Percentiles rank a stretch among this genome's conserved stretches.
Evolutionary conservation across 2,113 vertebrate genomes (phyloP).

Genomic region (Eonycteris spelaea): DNA sequence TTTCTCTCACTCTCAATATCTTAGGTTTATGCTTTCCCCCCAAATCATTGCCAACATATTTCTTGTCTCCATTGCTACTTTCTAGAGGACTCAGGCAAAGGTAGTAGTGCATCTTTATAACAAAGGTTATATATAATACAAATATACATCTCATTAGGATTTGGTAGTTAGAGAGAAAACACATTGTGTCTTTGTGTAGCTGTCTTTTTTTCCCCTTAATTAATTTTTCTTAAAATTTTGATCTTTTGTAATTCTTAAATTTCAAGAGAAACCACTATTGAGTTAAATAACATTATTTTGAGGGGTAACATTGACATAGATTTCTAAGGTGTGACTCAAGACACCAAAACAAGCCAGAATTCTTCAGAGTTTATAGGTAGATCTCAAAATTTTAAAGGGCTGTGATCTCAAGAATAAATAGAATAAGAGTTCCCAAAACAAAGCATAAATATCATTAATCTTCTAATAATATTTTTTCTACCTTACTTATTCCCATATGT

Average conservation of each 20-base stretch:
- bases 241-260: background rate
- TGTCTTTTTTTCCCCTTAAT: background rate
- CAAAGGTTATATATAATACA: background rate
- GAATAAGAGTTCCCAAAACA: background rate
- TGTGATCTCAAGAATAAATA: background rate
- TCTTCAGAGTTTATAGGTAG: background rate
- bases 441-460: background rate
- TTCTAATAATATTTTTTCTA: background rate
- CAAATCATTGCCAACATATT: background rate
- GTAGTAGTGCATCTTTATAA: background rate
- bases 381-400: background rate
- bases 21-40: background rate
- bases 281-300: background rate
- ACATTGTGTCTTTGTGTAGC: background rate
- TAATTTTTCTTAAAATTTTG: background rate
- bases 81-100: background rate
- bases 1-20: background rate
- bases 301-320: background rate
- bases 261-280: background rate
- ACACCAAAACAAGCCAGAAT: background rate
- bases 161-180: background rate
- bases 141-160: background rate
- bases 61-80: background rate
- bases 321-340: background rate
- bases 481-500: background rate